Evolutionary conservation across 2,888 invertebrate species (phyloP).

Genomic region (Bibio marci): DNA sequence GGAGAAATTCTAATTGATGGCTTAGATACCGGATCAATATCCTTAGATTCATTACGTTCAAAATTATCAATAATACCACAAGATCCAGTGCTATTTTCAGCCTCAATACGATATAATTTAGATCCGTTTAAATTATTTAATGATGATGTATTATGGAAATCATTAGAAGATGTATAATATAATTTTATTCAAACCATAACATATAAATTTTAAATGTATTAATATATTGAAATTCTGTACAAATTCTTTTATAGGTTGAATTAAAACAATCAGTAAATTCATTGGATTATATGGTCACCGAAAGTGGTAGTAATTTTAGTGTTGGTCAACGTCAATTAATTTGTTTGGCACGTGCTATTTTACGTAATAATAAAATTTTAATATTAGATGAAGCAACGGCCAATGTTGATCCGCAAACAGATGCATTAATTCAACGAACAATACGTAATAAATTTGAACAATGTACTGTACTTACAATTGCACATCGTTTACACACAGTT

Average conservation of each 20-base stretch:
- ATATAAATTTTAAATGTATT: conserved; percentile 42
- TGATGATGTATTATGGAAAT: conserved; percentile 47
- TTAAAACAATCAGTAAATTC: conserved; percentile 48
- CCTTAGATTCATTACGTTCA: conserved; percentile 35
- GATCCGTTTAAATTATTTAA: conserved; percentile 52
- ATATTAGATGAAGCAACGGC: conserved; percentile 51
- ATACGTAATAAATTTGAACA: conserved; percentile 61
- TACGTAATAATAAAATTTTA: conserved; percentile 57
- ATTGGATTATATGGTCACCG: conserved; percentile 48
- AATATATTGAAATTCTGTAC: conserved; percentile 33
- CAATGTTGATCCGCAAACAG: conserved; percentile 43
- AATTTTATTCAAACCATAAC: background rate
- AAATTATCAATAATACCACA: conserved; percentile 46
- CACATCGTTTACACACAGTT: conserved; percentile 79
- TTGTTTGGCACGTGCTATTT: conserved; percentile 65
- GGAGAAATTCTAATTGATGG: conserved; percentile 38
- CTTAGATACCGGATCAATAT: conserved; percentile 26
- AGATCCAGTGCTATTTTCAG: conserved; percentile 34
- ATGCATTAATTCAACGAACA: conserved; percentile 67
- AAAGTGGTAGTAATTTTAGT: conserved; percentile 55
- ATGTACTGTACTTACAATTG: conserved; percentile 81
- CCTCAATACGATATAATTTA: conserved; percentile 40
- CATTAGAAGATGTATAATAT: conserved; percentile 41
- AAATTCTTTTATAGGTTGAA: conserved; percentile 36
- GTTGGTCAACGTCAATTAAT: conserved; percentile 64